Percentiles rank a stretch among this genome's conserved stretches.
Evolutionary conservation across 2,888 invertebrate genomes (phyloP).

Genomic region (Philereme vetulata): DNA sequence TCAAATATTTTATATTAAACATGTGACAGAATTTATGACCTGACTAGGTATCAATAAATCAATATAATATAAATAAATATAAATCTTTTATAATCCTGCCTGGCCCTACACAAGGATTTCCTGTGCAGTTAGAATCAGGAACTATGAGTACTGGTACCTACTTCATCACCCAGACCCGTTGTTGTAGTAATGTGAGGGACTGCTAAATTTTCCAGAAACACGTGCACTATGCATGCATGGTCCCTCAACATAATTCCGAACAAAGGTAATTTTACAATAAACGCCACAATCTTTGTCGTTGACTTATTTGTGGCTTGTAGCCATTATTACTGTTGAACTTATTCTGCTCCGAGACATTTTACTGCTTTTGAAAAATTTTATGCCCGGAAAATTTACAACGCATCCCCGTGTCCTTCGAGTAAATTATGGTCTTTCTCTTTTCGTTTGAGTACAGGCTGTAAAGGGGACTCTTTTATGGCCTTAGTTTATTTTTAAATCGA

Average conservation of each 20-base stretch:
- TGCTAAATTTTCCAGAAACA: too few relatives aligned
- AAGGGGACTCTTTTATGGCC: slow-evolving; percentile 54
- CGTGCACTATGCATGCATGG: too few relatives aligned
- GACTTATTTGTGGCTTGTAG: slow-evolving; percentile 54
- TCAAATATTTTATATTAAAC: too few relatives aligned
- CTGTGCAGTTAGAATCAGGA: too few relatives aligned
- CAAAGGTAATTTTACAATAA: slow-evolving; percentile 37
- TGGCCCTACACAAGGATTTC: too few relatives aligned
- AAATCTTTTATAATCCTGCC: too few relatives aligned
- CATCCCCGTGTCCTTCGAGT: slow-evolving; percentile 50
- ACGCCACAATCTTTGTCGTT: slow-evolving; percentile 31
- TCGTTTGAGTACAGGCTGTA: slow-evolving; percentile 53
- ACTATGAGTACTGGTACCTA: too few relatives aligned
- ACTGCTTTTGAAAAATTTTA: slow-evolving; percentile 46
- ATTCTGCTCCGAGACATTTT: slow-evolving; percentile 42
- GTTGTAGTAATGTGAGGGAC: too few relatives aligned
- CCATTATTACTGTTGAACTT: slow-evolving; percentile 49
- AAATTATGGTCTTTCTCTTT: slow-evolving; percentile 56
- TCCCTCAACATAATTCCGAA: slow-evolving; percentile 23
- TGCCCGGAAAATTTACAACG: slow-evolving; percentile 59
- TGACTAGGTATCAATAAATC: too few relatives aligned
- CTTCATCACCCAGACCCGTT: too few relatives aligned
- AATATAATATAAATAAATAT: too few relatives aligned
- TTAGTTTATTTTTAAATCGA: slow-evolving; percentile 49
- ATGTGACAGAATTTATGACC: too few relatives aligned